Percentiles rank a stretch among this genome's conserved stretches.
Conservation (phyloP, 2,888 invertebrate genomes). For the Calliphora vomitoria region DNA sequence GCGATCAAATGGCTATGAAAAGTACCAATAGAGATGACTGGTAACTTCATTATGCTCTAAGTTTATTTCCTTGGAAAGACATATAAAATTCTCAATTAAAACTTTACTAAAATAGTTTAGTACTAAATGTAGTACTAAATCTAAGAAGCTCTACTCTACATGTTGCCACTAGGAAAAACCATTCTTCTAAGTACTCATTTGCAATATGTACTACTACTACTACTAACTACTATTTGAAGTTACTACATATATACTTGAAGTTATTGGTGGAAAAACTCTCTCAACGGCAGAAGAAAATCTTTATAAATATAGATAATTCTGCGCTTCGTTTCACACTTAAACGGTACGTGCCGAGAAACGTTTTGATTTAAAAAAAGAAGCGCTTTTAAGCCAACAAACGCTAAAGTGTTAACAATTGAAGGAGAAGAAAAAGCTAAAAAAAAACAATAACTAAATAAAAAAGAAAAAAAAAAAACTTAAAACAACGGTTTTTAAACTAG, state of each 20-base stretch:
- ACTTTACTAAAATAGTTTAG: conserved; percentile 31
- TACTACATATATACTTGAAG: neutral
- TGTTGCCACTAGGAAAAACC: neutral
- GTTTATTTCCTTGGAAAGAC: neutral
- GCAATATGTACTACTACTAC: conserved; percentile 1
- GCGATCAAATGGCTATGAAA: no score
- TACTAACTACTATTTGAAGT: neutral
- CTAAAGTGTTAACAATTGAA: conserved; percentile 46
- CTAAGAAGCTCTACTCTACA: no score
- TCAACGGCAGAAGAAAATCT: conserved; percentile 74
- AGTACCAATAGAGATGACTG: no score
- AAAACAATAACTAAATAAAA: neutral
- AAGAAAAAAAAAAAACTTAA: conserved; percentile 26
- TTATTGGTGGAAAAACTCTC: conserved; percentile 52
- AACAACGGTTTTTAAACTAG: conserved; percentile 55
- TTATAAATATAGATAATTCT: conserved; percentile 81
- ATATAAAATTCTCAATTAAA: neutral
- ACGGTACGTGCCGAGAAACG: conserved; percentile 78
- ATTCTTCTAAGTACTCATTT: conserved; percentile 23
- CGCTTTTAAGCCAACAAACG: conserved; percentile 51
- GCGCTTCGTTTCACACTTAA: conserved; percentile 83
- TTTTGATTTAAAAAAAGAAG: conserved; percentile 60
- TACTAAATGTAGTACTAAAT: neutral
- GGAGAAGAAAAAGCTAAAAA: conserved; percentile 11
- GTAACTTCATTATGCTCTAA: neutral